Percentiles rank a stretch among this genome's conserved stretches.
These are phyloP conservation scores for Achatina immaculata DNA, from an alignment of 1,140 invertebrate species.

Conservation along the genomic window DNA sequence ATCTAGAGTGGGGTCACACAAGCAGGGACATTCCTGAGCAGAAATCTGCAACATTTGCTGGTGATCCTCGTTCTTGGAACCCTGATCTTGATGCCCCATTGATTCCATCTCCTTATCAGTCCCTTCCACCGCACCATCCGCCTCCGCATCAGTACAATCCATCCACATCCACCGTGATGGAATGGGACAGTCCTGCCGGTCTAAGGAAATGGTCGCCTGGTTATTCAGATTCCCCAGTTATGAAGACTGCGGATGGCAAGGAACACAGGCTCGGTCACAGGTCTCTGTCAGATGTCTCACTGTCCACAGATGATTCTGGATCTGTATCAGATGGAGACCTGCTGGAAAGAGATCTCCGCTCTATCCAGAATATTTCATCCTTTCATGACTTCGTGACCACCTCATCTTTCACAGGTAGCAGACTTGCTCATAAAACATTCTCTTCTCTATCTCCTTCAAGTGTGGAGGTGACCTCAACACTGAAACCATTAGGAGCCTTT, in stretches of 20 bases:
- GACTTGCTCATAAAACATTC: background rate
- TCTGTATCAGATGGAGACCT: conserved; percentile 48
- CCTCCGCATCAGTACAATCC: background rate
- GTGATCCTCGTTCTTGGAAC: conserved; percentile 20
- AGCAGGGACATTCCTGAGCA: conserved; percentile 33
- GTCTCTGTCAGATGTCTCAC: conserved; percentile 48
- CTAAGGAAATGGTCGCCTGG: background rate
- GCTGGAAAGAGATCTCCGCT: conserved; percentile 57
- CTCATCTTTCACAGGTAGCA: conserved; percentile 25
- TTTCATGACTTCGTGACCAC: conserved; percentile 29
- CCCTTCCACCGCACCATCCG: conserved; percentile 19
- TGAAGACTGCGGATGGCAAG: conserved; percentile 1
- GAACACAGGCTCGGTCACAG: conserved; percentile 47
- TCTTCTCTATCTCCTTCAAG: background rate
- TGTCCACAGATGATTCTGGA: conserved; percentile 45
- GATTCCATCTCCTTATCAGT: conserved; percentile 3
- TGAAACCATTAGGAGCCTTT: background rate
- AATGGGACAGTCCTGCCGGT: conserved; percentile 10
- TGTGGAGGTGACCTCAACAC: background rate
- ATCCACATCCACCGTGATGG: background rate
- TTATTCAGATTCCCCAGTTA: background rate
- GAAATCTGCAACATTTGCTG: conserved; percentile 30
- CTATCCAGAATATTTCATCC: conserved; percentile 48
- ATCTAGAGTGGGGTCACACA: conserved; percentile 60
- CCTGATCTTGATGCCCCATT: background rate